Conservation (phyloP, 2,113 vertebrate species). For the Sitta europaea region DNA sequence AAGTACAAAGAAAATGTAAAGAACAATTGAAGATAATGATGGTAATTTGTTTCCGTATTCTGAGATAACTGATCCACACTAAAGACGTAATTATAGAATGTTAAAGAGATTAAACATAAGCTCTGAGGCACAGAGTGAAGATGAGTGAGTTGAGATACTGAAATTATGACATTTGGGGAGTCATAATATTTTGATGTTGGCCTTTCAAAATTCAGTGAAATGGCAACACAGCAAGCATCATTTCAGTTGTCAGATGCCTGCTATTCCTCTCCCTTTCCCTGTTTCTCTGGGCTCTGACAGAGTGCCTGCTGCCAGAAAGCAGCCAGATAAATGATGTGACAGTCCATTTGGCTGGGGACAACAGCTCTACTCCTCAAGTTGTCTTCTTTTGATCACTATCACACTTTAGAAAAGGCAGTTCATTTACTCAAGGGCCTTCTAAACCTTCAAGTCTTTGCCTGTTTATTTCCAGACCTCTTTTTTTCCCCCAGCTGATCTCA, state of each 20-base stretch:
- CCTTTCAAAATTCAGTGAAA: conserved; percentile 56
- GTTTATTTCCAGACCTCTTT: neutral
- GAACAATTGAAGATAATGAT: conserved; percentile 69
- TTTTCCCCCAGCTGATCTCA: neutral
- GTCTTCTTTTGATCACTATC: neutral
- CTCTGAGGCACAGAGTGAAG: conserved; percentile 43
- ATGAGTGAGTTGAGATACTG: conserved; percentile 18
- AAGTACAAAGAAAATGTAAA: conserved; percentile 59
- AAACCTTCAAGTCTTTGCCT: neutral
- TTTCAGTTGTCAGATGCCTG: neutral
- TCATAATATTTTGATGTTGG: conserved; percentile 71
- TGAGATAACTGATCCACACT: conserved; percentile 70
- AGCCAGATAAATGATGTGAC: neutral
- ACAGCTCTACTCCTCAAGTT: neutral
- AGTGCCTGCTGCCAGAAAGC: conserved; percentile 24
- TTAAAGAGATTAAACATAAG: conserved; percentile 70
- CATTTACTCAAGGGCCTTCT: conserved; percentile 11
- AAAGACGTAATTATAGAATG: conserved; percentile 67
- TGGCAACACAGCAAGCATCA: neutral
- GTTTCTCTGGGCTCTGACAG: neutral
- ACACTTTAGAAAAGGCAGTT: neutral
- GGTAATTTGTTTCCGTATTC: conserved; percentile 72
- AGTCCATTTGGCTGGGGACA: neutral
- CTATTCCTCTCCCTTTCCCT: neutral
- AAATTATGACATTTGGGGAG: conserved; percentile 67